Evolutionary conservation across 2,888 invertebrate genomes (phyloP), one percentile per base, ranked within the genome.

Genomic region (Lysandra coridon): DNA sequence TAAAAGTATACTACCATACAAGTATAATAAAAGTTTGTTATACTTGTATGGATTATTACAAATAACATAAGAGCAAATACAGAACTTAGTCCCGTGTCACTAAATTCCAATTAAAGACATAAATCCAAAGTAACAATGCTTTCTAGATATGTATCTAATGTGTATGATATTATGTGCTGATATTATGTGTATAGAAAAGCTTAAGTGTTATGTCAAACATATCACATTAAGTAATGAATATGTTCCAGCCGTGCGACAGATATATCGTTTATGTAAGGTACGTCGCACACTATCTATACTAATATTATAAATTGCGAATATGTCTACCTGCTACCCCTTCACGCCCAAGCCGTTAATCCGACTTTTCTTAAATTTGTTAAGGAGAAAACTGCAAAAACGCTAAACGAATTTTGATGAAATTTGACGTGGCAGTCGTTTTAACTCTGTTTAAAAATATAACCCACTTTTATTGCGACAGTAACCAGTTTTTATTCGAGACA

Each of bases 81-180:
- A 49, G 49, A 10, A 49, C 49, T 0, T 49, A 12, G 49, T 49
- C 10, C 1, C 10, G 49, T 10, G 49, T 49, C 10, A 1, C 49
- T 49, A 49, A 49, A 49, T 49, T 12, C 10, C 49, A 12, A 10
- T 49, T 49, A 10, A 49, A 12, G 10, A 12, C 10, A 44, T 44
- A 14, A 57, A 57, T 57, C 57, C 17, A 57, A 57, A 4, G 4
- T 4, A 17, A 57, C 57, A 57, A 57, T 57, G 12, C 64, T 64
- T 64, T 64, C 64, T 64, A 77, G 73, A 79, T 62, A 78, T 53
- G 37, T 73, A 53, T 80, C 79, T 75, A 80, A 80, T 80, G 69
- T 80, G 80, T 44, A 44, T 74, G 37, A 14, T 44, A 37, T 37
- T 44, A 37, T 37, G 37, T 37, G 37, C 37, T 37, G 37, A 37